phyloP scores from a whole-genome alignment of 2,888 invertebrate species.

The Chrysolina americana region DNA sequence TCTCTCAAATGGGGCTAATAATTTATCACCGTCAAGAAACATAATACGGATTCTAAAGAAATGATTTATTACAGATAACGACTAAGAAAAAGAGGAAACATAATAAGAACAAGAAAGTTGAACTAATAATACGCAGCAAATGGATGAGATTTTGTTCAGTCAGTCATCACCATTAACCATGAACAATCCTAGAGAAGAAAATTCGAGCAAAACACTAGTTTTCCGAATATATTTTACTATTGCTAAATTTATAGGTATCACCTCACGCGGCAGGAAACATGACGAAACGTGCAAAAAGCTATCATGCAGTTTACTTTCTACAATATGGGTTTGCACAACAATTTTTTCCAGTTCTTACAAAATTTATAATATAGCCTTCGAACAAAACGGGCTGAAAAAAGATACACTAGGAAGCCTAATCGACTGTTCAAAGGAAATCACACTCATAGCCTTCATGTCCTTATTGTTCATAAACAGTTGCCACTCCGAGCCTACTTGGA shows the following conservation, averaged over 20 bases:
- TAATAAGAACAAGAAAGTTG: no score
- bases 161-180: no score
- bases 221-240: neutral
- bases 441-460: neutral
- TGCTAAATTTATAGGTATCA: neutral
- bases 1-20: no score
- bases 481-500: neutral
- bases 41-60: no score
- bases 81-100: no score
- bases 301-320: neutral
- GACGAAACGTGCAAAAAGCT: neutral
- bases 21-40: no score
- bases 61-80: no score
- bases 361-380: neutral
- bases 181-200: neutral
- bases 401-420: neutral
- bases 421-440: neutral
- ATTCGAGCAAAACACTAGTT: neutral
- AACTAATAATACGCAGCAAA: no score
- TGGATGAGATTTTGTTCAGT: no score
- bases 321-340: neutral
- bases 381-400: no score
- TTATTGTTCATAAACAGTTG: neutral
- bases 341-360: neutral
- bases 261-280: neutral